Base-by-base conservation (phyloP, 2,888 invertebrate genomes). In the Drosophila formosana region DNA sequence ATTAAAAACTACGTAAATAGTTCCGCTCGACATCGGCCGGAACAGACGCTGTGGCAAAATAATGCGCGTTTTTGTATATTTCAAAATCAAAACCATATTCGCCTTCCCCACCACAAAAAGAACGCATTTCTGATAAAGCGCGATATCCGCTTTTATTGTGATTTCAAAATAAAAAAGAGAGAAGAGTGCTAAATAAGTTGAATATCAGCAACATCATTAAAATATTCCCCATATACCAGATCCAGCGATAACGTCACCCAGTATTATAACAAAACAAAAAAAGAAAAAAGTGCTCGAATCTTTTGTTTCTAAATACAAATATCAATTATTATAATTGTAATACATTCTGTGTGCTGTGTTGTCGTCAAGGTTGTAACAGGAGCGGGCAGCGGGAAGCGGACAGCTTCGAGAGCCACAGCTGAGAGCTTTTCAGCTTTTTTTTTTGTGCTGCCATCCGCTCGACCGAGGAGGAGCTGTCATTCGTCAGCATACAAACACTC, bases 21-120 rank as follows among this genome's bases (percentile, higher is more conserved):
- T 70, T 80, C 63, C 66, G 74, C 71, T 61, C 70, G 63, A 46
- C 67, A 62, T 68, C 65, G 68, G 51, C 53, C 61, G 75, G 66
- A 74, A 74, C 52, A 70, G 51, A 43, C 53, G 50, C 66, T 41
- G 69, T 65, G 63, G 63, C 37, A 72, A 78, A 70, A 86, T 82
- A 75, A 85, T 86, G 86, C 75, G 62, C 72, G 80, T 69, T 75
- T 87, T 87, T 78, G 80, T 88, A 70, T 87, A 87, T 66, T 88
- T 88, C 46, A 90, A 90, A 87, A 90, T 90, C 64, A 79, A 82
- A 85, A 85, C 88, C 56, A 90, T 89, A 71, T 90, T 90, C 61
- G 90, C 89, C 74, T 90, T 80, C 77, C 88, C 90, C 71, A 90
- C 90, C 65, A 87, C 82, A 66, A 90, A 90, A 89, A 90, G 90